A percentile compares a stretch with the other conserved stretches of the same genome.
Conservation (phyloP, 2,113 vertebrate species). For the Melanocharis versteri region DNA sequence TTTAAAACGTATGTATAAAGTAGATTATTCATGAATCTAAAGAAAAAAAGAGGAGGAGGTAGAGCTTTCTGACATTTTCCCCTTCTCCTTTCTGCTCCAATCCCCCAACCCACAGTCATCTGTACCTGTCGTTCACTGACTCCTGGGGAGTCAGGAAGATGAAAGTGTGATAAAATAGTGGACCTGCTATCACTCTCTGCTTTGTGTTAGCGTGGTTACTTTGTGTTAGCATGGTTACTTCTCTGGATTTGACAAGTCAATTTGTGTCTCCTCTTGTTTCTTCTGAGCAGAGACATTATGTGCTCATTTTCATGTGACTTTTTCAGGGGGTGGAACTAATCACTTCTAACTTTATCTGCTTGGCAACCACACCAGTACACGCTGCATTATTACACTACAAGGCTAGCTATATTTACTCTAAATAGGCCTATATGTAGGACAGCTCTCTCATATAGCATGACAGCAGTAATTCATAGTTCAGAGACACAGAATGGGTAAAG, state of each 20-base stretch:
- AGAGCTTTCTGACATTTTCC: background rate
- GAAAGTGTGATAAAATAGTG: background rate
- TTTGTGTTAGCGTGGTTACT: background rate
- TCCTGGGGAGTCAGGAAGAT: background rate
- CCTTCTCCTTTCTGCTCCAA: background rate
- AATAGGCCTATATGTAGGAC: background rate
- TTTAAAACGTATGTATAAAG: background rate
- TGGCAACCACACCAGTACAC: background rate
- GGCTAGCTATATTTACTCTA: background rate
- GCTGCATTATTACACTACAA: background rate
- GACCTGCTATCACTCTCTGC: background rate
- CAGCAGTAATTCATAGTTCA: background rate
- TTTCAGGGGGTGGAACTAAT: background rate
- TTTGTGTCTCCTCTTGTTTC: background rate
- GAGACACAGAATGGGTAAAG: background rate
- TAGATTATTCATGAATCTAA: background rate
- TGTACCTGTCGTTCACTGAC: background rate
- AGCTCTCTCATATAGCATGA: accelerated
- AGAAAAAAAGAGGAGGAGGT: background rate
- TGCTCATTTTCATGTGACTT: background rate
- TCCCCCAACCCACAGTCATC: background rate
- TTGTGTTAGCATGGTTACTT: background rate
- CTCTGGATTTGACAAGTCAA: background rate
- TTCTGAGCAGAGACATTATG: background rate
- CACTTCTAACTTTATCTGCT: background rate